Conservation (phyloP, 37 sponge, comb jelly and placozoan species). For the Lycopodina hypogea region DNA sequence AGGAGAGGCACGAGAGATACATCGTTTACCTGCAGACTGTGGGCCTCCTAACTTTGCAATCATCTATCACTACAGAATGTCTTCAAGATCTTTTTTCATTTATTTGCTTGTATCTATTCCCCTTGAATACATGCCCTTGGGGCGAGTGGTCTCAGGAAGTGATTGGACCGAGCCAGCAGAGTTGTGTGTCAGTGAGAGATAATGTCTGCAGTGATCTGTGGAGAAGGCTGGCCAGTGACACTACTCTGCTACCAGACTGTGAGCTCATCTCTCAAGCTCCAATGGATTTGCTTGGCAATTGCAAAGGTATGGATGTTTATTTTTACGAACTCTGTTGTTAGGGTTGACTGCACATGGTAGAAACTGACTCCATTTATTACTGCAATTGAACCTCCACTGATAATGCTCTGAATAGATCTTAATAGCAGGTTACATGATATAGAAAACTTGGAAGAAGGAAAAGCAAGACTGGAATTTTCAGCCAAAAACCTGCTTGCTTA, state of each 20-base stretch:
- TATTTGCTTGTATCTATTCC: conserved; percentile 10
- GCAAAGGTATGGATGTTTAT: too few species aligned
- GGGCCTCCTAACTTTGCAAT: neutral
- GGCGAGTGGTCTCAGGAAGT: neutral
- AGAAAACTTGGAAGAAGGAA: too few species aligned
- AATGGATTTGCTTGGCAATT: neutral
- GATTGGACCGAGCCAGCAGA: neutral
- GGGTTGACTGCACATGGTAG: too few species aligned
- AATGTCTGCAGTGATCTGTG: neutral
- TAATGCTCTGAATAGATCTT: too few species aligned
- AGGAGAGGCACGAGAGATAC: neutral
- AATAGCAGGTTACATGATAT: too few species aligned
- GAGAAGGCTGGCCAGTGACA: neutral
- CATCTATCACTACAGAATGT: neutral
- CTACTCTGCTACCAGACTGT: neutral
- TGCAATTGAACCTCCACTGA: too few species aligned
- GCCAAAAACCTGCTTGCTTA: too few species aligned
- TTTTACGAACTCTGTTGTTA: too few species aligned
- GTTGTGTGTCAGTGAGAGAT: neutral
- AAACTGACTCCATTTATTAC: too few species aligned
- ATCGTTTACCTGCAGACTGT: neutral
- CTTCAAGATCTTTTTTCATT: conserved; percentile 4
- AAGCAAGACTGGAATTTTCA: too few species aligned
- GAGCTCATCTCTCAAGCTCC: neutral
- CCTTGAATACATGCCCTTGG: neutral